These are phyloP conservation scores for Helicoverpa zea DNA, from an alignment of 1,140 invertebrate genomes.

Conservation along the genomic window DNA sequence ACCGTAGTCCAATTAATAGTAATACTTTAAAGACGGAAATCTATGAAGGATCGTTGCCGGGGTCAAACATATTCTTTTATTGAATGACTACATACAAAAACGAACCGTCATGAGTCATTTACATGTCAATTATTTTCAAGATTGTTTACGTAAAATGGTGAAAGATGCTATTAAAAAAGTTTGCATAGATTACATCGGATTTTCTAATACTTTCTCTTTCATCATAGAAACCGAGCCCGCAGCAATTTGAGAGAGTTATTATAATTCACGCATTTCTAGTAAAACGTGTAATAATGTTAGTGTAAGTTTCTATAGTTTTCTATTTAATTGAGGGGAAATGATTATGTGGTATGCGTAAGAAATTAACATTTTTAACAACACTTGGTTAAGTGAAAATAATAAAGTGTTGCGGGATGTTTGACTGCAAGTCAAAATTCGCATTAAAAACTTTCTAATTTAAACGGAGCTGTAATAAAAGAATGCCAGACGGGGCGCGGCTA, in stretches of 20 bases:
- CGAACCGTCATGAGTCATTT: neutral
- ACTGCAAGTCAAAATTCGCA: no score
- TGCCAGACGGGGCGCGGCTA: no score
- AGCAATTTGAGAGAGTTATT: slow-evolving; percentile 5
- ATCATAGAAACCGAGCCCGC: neutral
- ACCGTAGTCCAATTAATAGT: no score
- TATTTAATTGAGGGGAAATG: slow-evolving; percentile 1
- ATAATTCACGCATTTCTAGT: slow-evolving; percentile 13
- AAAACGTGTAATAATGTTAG: neutral
- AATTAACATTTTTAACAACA: neutral
- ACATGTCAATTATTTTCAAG: neutral
- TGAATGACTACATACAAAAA: neutral
- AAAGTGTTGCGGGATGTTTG: no score
- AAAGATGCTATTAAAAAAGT: neutral
- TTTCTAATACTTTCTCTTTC: slow-evolving; percentile 33
- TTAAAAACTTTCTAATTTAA: no score
- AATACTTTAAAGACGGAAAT: no score
- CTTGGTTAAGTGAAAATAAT: neutral
- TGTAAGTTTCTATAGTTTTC: neutral
- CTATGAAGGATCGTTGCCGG: no score
- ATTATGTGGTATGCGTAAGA: neutral
- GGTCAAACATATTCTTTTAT: no score
- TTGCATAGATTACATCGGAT: slow-evolving; percentile 1
- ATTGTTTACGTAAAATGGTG: neutral
- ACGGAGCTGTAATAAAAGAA: no score